Evolutionary conservation across 1,140 invertebrate species (phyloP).

Genomic region (Cyrtorhinus lividipennis): DNA sequence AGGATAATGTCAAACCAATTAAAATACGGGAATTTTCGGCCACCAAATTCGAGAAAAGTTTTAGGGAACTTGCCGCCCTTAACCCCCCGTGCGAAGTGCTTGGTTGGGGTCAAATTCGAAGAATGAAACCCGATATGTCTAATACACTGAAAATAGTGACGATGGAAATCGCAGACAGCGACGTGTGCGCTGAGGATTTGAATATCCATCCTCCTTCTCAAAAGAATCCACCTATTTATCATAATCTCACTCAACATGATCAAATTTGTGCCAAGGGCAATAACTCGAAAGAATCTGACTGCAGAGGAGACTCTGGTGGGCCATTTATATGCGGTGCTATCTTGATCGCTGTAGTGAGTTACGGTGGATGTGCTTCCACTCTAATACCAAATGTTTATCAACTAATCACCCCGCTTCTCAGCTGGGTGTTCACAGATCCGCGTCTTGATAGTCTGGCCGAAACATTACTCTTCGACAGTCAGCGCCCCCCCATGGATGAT

Average conservation of each 20-base stretch:
- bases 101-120: neutral
- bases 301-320: neutral
- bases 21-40: neutral
- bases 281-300: neutral
- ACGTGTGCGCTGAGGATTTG: neutral
- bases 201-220: neutral
- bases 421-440: too few species aligned
- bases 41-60: neutral
- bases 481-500: too few species aligned
- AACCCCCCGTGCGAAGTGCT: neutral
- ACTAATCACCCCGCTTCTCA: too few species aligned
- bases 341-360: neutral
- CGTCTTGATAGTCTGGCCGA: too few species aligned
- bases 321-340: neutral
- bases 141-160: too few species aligned
- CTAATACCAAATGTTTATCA: neutral
- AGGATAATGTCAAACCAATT: neutral
- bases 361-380: neutral
- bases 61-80: neutral
- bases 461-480: too few species aligned
- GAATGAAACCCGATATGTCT: too few species aligned
- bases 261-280: neutral
- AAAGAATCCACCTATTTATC: neutral
- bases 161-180: neutral
- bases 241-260: neutral